Evolutionary conservation across 2,113 vertebrate species (phyloP).

Genomic region (Toxotes chatareus): DNA sequence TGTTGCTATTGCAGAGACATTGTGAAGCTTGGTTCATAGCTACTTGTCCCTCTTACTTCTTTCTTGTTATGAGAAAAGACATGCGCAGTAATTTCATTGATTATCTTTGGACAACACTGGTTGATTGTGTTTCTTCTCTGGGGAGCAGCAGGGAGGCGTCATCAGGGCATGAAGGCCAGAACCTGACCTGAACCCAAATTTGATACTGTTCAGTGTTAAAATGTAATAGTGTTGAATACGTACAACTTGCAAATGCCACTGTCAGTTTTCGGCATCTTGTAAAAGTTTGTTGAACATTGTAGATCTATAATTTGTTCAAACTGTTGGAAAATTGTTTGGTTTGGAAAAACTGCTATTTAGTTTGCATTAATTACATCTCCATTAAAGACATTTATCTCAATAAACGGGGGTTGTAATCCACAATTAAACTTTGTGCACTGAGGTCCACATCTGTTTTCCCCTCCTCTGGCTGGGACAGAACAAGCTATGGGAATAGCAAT

Average conservation of each 20-base stretch:
- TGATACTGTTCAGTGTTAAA: constrained; percentile 14
- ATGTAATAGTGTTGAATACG: background rate
- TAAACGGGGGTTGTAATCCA: constrained; percentile 21
- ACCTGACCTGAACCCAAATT: constrained; percentile 6
- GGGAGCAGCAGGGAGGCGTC: constrained; percentile 15
- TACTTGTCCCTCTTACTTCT: constrained; percentile 24
- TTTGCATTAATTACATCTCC: constrained; percentile 1
- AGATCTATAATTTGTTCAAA: constrained; percentile 9
- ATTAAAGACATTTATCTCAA: constrained; percentile 3
- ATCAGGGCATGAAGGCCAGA: constrained; percentile 7
- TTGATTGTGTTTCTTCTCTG: constrained; percentile 45
- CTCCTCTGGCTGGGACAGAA: background rate
- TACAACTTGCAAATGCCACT: constrained; percentile 5
- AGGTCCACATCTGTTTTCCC: constrained; percentile 21
- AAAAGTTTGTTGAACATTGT: background rate
- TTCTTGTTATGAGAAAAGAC: constrained; percentile 42
- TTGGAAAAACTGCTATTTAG: constrained; percentile 26
- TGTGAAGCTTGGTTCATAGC: constrained; percentile 12
- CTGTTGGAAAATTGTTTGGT: background rate
- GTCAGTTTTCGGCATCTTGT: constrained; percentile 2
- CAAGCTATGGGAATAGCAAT: background rate
- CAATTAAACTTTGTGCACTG: constrained; percentile 12
- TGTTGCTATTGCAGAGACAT: constrained; percentile 21
- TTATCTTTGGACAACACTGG: constrained; percentile 49
- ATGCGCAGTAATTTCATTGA: constrained; percentile 48